These are phyloP conservation scores for Myotis lucifugus DNA, from an alignment of 2,113 vertebrate species.

Conservation along the genomic window DNA sequence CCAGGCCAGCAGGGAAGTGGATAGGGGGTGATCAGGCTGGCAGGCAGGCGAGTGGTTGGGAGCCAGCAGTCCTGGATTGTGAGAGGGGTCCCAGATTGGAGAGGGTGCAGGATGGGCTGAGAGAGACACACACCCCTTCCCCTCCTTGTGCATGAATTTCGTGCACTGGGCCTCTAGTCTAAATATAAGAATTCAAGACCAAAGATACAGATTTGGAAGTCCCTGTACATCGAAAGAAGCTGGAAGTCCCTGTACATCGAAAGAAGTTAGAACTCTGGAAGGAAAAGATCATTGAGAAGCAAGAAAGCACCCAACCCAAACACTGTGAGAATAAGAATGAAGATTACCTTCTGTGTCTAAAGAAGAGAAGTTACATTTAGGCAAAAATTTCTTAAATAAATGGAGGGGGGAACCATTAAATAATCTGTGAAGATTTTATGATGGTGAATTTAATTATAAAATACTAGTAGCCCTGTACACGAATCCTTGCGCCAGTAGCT, in stretches of 20 bases:
- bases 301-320: constrained; percentile 26
- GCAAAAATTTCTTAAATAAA: background rate
- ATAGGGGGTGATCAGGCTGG: no score
- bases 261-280: background rate
- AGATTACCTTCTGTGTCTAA: background rate
- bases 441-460: constrained; percentile 1
- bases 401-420: background rate
- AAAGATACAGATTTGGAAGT: background rate
- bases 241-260: background rate
- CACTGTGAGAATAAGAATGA: constrained; percentile 4
- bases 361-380: constrained; percentile 6
- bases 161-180: background rate
- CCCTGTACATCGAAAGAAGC: background rate
- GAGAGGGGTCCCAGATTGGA: no score
- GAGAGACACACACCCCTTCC: no score
- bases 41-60: no score
- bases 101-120: no score
- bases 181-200: background rate
- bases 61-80: no score
- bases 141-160: no score
- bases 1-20: no score
- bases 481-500: no score
- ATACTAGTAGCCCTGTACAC: no score
- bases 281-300: background rate
- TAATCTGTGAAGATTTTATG: constrained; percentile 21